Evolutionary conservation across 2,113 vertebrate species (phyloP).

Genomic region (Paracanthobrama guichenoti): DNA sequence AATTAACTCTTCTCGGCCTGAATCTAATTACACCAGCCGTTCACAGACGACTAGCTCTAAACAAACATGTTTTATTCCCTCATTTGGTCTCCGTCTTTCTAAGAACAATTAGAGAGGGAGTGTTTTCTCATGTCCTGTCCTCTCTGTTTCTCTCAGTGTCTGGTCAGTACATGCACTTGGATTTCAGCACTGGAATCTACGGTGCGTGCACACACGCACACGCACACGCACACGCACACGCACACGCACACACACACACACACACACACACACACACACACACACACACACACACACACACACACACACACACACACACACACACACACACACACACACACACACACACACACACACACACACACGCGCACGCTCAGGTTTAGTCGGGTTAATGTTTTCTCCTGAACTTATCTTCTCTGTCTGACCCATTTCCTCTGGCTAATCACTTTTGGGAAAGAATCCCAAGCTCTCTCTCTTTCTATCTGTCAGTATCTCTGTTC

Average conservation of each 20-base stretch:
- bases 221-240: too few species aligned
- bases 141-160: background rate
- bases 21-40: constrained; percentile 5
- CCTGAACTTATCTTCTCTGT: constrained; percentile 36
- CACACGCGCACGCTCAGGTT: background rate
- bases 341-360: too few species aligned
- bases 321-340: too few species aligned
- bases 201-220: too few species aligned
- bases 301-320: too few species aligned
- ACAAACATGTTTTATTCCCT: constrained; percentile 38
- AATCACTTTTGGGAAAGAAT: constrained; percentile 41
- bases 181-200: too few species aligned
- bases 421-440: constrained; percentile 40
- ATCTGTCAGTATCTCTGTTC: background rate
- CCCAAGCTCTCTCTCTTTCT: constrained; percentile 19
- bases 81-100: background rate
- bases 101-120: background rate
- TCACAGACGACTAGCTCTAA: constrained; percentile 31
- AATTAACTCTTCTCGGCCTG: constrained; percentile 6
- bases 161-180: background rate
- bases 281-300: too few species aligned
- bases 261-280: too few species aligned
- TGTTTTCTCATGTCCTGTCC: background rate
- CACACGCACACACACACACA: too few species aligned
- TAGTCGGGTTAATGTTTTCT: constrained; percentile 29